Percentiles rank a stretch among this genome's conserved stretches.
phyloP scores from a whole-genome alignment of 2,113 vertebrate genomes.

The Caranx melampygus region DNA sequence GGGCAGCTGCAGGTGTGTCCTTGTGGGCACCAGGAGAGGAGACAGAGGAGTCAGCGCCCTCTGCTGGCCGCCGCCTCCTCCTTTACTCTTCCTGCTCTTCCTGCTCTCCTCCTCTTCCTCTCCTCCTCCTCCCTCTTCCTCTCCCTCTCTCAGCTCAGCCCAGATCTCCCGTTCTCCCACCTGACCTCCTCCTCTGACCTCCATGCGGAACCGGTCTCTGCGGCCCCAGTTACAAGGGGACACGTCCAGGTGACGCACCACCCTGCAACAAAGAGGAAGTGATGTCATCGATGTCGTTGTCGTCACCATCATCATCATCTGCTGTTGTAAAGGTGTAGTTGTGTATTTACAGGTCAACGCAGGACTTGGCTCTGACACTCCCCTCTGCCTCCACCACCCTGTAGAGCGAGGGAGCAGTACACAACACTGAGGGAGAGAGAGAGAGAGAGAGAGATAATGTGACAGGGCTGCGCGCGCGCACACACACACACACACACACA shows the following conservation, averaged over 20 bases:
- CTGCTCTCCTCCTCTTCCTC: not conserved
- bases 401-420: conserved; percentile 51
- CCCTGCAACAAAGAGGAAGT: not conserved
- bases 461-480: not conserved
- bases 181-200: conserved; percentile 48
- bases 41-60: conserved; percentile 6
- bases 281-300: not conserved
- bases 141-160: conserved; percentile 46
- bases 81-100: not conserved
- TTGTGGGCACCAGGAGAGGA: conserved; percentile 37
- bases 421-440: conserved; percentile 30
- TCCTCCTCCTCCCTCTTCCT: not conserved
- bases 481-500: not conserved
- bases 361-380: not conserved
- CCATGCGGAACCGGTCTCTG: conserved; percentile 55
- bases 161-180: conserved; percentile 52
- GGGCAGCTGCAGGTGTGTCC: conserved; percentile 20
- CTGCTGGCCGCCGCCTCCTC: conserved; percentile 13
- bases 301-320: no score
- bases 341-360: conserved; percentile 27
- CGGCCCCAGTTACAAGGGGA: conserved; percentile 38
- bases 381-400: conserved; percentile 54
- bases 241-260: conserved; percentile 53
- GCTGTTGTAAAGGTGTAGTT: no score
- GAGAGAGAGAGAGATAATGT: not conserved